Percentiles rank a stretch among this genome's conserved stretches.
Conservation (phyloP, 2,888 invertebrate genomes). For the Idaea biselata region DNA sequence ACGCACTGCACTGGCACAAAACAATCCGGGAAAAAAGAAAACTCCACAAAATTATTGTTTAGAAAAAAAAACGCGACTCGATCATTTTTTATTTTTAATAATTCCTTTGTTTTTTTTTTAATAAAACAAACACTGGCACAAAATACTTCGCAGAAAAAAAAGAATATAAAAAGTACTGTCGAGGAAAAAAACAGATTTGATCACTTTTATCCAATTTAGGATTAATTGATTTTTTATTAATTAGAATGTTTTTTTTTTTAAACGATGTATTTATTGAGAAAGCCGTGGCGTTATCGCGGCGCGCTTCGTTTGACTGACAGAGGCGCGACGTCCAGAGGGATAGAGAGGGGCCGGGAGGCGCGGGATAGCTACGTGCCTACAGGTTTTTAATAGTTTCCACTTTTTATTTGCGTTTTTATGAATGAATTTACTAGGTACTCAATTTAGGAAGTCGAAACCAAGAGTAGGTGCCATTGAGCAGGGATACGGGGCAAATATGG, state of each 20-base stretch:
- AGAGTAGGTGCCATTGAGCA: no score
- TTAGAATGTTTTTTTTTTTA: constrained; percentile 12
- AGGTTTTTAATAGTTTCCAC: neutral
- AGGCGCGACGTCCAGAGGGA: constrained; percentile 39
- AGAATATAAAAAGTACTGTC: neutral
- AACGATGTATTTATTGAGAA: constrained; percentile 10
- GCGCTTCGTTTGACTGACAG: constrained; percentile 60
- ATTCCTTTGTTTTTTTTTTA: neutral
- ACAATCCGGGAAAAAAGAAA: neutral
- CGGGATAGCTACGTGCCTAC: constrained; percentile 17
- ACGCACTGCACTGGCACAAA: neutral
- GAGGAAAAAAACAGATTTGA: neutral
- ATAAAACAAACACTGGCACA: neutral
- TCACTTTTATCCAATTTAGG: neutral
- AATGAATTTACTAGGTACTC: neutral
- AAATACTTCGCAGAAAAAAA: neutral
- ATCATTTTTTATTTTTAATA: neutral
- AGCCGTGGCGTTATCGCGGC: constrained; percentile 43
- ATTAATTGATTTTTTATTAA: constrained; percentile 15
- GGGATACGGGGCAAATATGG: no score
- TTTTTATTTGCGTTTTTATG: neutral
- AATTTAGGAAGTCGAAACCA: neutral
- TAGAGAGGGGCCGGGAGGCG: constrained; percentile 22
- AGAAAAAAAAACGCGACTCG: no score
- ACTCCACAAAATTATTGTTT: neutral